Conservation (phyloP, 37 sponge, comb jelly and placozoan genomes). For the Amphimedon queenslandica region DNA sequence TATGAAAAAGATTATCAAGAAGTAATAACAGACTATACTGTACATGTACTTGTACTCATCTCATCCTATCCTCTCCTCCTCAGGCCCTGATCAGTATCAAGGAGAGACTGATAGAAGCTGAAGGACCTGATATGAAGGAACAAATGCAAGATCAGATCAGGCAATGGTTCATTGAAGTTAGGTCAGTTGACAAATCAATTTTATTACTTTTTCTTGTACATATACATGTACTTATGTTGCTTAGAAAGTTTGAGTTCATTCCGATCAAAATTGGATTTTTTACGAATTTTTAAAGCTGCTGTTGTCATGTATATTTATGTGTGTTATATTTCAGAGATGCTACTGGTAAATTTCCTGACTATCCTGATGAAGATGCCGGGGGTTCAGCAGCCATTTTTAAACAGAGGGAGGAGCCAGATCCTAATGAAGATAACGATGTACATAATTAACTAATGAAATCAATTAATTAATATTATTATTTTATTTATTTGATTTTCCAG, state of each 20-base stretch:
- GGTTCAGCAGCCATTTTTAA: conserved; percentile 94
- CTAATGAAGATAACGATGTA: too few relatives aligned
- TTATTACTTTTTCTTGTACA: neutral
- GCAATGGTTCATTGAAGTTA: conserved; percentile 98
- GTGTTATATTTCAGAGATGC: conserved; percentile 80
- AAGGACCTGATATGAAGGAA: conserved; percentile 98
- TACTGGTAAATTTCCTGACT: conserved; percentile 98
- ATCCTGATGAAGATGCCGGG: conserved; percentile 89
- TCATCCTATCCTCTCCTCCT: neutral
- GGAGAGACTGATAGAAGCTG: conserved; percentile 81
- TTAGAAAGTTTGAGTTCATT: too few relatives aligned
- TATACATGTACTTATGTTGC: too few relatives aligned
- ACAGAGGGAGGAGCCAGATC: conserved; percentile 71
- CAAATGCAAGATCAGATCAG: conserved; percentile 98
- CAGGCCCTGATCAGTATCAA: conserved; percentile 89
- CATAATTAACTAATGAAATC: too few relatives aligned
- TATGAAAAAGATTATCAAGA: conserved; percentile 88
- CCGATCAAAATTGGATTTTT: too few relatives aligned
- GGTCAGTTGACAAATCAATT: conserved; percentile 49
- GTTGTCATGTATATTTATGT: too few relatives aligned
- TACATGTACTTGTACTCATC: neutral
- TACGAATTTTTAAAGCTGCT: too few relatives aligned
- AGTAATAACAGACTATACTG: conserved; percentile 12
- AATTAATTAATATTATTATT: neutral
- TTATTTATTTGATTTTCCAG: conserved; percentile 1